A percentile compares a stretch with the other conserved stretches of the same genome.
Conservation (phyloP, 2,113 vertebrate species). For the Lophura nycthemera region DNA sequence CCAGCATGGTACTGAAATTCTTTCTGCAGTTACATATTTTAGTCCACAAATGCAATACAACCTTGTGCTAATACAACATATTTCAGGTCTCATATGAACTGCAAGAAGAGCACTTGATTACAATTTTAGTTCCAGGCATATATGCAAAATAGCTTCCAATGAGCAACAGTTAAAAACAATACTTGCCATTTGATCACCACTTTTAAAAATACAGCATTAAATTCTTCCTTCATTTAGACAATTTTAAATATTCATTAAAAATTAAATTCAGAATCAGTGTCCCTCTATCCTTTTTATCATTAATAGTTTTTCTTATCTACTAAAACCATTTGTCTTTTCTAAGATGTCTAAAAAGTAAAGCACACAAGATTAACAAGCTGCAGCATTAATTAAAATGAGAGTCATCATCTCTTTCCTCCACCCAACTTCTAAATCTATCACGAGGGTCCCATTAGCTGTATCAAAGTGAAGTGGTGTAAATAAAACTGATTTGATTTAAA, state of each 20-base stretch:
- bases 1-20: not conserved
- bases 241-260: constrained; percentile 60
- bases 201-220: constrained; percentile 29
- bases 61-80: not conserved
- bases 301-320: constrained; percentile 73
- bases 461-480: constrained; percentile 50
- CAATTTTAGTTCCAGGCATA: constrained; percentile 20
- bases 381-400: constrained; percentile 75
- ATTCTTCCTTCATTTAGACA: constrained; percentile 27
- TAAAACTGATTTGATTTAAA: constrained; percentile 45
- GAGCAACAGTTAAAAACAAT: constrained; percentile 54
- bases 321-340: constrained; percentile 72
- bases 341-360: constrained; percentile 64
- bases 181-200: constrained; percentile 22
- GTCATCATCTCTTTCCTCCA: constrained; percentile 47
- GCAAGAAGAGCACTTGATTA: constrained; percentile 12
- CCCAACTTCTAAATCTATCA: constrained; percentile 52
- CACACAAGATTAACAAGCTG: constrained; percentile 58
- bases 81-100: not conserved
- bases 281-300: constrained; percentile 40
- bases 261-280: constrained; percentile 60
- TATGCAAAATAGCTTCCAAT: not conserved
- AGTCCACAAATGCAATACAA: not conserved
- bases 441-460: constrained; percentile 13
- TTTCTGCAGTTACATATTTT: not conserved